Conservation (phyloP, 2,113 vertebrate genomes). For the Xyrauchen texanus region DNA sequence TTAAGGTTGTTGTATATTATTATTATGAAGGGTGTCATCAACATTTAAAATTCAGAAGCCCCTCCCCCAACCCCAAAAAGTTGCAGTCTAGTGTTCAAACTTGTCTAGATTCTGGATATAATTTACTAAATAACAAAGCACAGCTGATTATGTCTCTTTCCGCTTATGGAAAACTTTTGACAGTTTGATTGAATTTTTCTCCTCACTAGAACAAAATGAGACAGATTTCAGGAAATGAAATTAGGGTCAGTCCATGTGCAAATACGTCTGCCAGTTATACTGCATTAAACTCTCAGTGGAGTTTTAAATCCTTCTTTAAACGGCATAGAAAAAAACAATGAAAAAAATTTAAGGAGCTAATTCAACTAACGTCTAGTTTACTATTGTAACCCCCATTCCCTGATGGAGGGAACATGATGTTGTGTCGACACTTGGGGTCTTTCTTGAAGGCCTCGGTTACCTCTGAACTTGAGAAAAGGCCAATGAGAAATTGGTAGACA, state of each 20-base stretch:
- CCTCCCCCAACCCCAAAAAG: no score
- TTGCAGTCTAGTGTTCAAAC: no score
- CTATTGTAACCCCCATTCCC: no score
- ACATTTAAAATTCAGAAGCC: no score
- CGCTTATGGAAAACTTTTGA: slow-evolving; percentile 6
- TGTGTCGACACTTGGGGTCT: no score
- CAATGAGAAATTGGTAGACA: no score
- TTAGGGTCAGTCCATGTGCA: background rate
- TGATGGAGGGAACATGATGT: no score
- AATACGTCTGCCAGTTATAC: slow-evolving; percentile 1
- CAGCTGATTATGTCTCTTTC: background rate
- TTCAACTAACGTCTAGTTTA: no score
- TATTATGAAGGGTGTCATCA: no score
- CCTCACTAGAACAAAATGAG: slow-evolving; percentile 13
- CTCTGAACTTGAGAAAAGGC: no score
- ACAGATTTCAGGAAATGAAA: slow-evolving; percentile 13
- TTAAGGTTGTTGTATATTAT: no score
- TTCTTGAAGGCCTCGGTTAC: no score
- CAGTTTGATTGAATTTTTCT: slow-evolving; percentile 5
- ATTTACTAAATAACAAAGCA: background rate
- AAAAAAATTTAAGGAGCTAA: background rate
- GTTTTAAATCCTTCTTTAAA: background rate
- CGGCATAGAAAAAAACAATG: background rate
- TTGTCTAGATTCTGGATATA: background rate
- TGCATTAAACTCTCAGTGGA: background rate